Conservation (phyloP, 2,797 vertebrate species). For the Melanotaenia parkinsoni region DNA sequence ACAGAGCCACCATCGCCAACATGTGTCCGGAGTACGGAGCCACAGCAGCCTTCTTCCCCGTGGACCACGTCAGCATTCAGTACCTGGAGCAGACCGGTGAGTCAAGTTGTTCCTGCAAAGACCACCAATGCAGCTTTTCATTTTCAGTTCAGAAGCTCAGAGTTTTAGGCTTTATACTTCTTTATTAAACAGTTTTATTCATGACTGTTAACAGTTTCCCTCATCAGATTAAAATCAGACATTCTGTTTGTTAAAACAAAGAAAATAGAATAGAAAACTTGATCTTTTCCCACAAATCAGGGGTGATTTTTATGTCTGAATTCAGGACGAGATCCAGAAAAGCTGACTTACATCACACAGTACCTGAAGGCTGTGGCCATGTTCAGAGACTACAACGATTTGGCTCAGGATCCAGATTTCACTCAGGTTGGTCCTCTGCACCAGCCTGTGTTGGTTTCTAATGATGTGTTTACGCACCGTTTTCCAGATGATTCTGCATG, state of each 20-base stretch:
- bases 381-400: constrained; percentile 91
- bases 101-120: neutral
- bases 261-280: too few relatives aligned
- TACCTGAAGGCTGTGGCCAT: constrained; percentile 92
- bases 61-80: constrained; percentile 90
- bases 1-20: constrained; percentile 97
- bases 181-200: too few relatives aligned
- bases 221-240: too few relatives aligned
- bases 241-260: too few relatives aligned
- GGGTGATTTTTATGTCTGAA: neutral
- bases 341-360: constrained; percentile 82
- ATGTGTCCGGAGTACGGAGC: constrained; percentile 99
- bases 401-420: constrained; percentile 91
- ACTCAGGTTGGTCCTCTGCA: constrained; percentile 83
- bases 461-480: too few relatives aligned
- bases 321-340: constrained; percentile 89
- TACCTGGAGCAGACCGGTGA: constrained; percentile 95
- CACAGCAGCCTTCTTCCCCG: constrained; percentile 95
- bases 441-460: too few relatives aligned
- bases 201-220: too few relatives aligned
- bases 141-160: too few relatives aligned
- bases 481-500: too few relatives aligned
- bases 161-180: too few relatives aligned
- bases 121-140: too few relatives aligned
- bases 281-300: too few relatives aligned